Evolutionary conservation across 2,113 vertebrate species (phyloP), one percentile per base, ranked within the genome.

Genomic region (Cololabis saira): DNA sequence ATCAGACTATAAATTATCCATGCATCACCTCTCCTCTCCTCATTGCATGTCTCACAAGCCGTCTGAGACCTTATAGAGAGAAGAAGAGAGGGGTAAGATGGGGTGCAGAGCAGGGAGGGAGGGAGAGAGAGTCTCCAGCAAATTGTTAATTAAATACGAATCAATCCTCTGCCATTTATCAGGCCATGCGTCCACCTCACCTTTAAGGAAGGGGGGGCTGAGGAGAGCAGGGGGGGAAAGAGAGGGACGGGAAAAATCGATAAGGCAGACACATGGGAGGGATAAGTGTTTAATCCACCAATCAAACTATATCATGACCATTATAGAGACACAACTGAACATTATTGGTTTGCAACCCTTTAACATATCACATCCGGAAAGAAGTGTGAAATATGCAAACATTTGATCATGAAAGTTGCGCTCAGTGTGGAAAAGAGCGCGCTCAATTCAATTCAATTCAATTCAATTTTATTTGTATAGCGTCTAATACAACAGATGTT

Each of bases 141-240:
- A 98, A 99, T 98, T 95, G 96, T 97, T 96, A 94, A 96, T 98
- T 98, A 98, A 99, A 96, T 94, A 94, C 94, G 81, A 97, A 99
- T 98, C 95, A 96, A 97, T 98, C 91, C 91, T 54, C 16, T 55
- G 91, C 87, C 94, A 94, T 98, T 95, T 94, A 96, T 97, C 96
- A 97, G 87, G 0, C 85, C 89, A 81, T 88, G 89, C 88, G 85
- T 91, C 85, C 85, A 44, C 21, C 87, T 92, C 87, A 89, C 87
- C 80, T 91, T 87, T 90, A 76, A 73, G 65, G 47, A 51, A 56
- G 65, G 61, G 56, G 61, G 73, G 51, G 59, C 18, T 33, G 64
- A 58, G 68, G 51, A 60, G 44, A 57, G 67, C 22, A 52, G 70
- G 52, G 53, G 52, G 53, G 64, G 72, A 76, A n/a, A 42, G 30